These are phyloP conservation scores for Sturnus vulgaris DNA, from an alignment of 2,113 vertebrate genomes.

Conservation along the genomic window DNA sequence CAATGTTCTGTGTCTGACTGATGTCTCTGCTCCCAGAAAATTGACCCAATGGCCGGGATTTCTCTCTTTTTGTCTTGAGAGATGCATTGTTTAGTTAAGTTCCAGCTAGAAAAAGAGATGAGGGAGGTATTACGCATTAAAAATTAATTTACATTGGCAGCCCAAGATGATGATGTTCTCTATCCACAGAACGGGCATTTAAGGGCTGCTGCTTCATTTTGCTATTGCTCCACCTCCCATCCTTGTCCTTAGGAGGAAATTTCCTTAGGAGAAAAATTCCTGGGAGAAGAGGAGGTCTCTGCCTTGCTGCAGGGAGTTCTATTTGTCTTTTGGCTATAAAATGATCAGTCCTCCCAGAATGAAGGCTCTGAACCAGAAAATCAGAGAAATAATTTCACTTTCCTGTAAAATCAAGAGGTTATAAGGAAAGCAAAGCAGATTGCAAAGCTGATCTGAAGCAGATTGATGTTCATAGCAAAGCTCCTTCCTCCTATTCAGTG, in stretches of 20 bases:
- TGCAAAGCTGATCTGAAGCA: neutral
- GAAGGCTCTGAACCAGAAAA: neutral
- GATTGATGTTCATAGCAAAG: neutral
- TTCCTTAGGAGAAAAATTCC: neutral
- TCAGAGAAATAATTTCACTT: neutral
- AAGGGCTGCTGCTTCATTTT: neutral
- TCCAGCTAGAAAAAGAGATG: neutral
- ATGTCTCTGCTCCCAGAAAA: neutral
- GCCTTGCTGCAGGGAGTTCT: neutral
- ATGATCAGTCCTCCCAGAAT: neutral
- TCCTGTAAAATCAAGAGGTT: neutral
- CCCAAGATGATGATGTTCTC: neutral
- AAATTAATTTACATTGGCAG: slow-evolving; percentile 17
- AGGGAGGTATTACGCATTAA: neutral
- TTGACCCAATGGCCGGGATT: neutral
- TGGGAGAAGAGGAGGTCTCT: neutral
- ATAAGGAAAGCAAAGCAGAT: neutral
- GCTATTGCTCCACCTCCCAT: neutral
- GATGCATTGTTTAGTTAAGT: neutral
- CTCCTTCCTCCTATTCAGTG: neutral
- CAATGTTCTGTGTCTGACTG: neutral
- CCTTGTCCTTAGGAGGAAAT: neutral
- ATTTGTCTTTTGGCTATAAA: neutral
- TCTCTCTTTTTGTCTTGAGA: neutral
- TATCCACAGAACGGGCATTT: neutral